A percentile compares a stretch with the other conserved stretches of the same genome.
Evolutionary conservation across 1,140 invertebrate genomes (phyloP).

Genomic region (Magallana gigas): DNA sequence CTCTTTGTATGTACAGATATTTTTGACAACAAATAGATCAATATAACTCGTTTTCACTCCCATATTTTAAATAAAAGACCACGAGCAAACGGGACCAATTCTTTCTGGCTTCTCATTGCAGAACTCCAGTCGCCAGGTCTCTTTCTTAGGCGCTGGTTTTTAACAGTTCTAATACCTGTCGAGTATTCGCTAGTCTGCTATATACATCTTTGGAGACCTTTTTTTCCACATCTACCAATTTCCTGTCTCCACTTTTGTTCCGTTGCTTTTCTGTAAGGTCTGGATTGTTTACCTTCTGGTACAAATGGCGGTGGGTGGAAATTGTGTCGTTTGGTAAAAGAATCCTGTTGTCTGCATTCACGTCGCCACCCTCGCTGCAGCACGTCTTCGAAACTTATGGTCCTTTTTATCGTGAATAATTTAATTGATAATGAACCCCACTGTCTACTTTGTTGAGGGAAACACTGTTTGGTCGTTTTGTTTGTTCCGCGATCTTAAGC

Average conservation of each 20-base stretch:
- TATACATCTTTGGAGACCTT: conserved; percentile 18
- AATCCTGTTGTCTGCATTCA: conserved; percentile 4
- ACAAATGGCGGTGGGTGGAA: conserved; percentile 24
- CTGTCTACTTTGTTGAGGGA: conserved; percentile 17
- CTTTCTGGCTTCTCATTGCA: neutral
- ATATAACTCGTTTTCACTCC: neutral
- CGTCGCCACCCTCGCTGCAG: conserved; percentile 29
- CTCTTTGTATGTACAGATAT: neutral
- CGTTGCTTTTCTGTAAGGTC: neutral
- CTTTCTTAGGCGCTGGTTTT: neutral
- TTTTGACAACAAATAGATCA: neutral
- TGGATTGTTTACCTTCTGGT: conserved; percentile 21
- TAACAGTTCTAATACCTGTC: neutral
- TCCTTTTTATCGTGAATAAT: conserved; percentile 26
- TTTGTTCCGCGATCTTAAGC: conserved; percentile 26
- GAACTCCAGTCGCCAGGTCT: neutral
- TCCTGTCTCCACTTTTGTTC: conserved; percentile 26
- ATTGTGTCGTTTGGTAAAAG: conserved; percentile 19
- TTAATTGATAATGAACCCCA: conserved; percentile 15
- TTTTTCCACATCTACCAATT: conserved; percentile 33
- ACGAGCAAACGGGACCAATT: neutral
- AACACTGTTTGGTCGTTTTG: conserved; percentile 23
- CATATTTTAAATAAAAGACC: neutral
- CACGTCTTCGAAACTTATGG: neutral
- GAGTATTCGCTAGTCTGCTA: conserved; percentile 14